A percentile compares a stretch with the other conserved stretches of the same genome.
phyloP scores from a whole-genome alignment of 2,113 vertebrate species.

The Esox niger region DNA sequence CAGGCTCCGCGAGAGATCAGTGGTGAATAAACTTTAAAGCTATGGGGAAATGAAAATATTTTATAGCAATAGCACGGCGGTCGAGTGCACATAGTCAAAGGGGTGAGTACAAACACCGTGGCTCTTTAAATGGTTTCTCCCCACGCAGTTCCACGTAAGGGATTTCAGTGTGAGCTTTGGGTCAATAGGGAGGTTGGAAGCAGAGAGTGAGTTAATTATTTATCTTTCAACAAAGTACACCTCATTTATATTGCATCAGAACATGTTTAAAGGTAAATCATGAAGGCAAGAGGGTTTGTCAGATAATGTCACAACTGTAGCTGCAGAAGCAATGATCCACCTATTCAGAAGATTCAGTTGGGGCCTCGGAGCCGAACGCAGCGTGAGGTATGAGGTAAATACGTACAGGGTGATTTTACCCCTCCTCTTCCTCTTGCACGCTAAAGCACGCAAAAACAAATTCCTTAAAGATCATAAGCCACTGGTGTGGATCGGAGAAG shows the following conservation, averaged over 20 bases:
- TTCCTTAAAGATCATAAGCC: too few relatives aligned
- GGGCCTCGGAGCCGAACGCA: slow-evolving; percentile 2
- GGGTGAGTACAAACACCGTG: background rate
- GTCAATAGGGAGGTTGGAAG: slow-evolving; percentile 61
- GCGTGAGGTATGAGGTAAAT: slow-evolving; percentile 6
- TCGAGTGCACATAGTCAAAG: background rate
- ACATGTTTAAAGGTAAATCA: slow-evolving; percentile 57
- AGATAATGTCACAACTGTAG: slow-evolving; percentile 35
- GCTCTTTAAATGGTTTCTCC: background rate
- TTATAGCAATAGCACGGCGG: background rate
- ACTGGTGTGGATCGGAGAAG: too few relatives aligned
- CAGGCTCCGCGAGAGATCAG: background rate
- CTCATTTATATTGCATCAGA: slow-evolving; percentile 60
- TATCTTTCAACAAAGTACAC: slow-evolving; percentile 62
- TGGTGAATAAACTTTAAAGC: background rate
- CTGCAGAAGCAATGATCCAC: background rate
- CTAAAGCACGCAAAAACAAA: too few relatives aligned
- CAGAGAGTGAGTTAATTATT: slow-evolving; percentile 56
- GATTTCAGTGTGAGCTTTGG: background rate
- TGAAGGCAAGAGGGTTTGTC: slow-evolving; percentile 29
- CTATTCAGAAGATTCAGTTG: slow-evolving; percentile 6
- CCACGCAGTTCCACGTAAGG: background rate
- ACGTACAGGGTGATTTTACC: background rate
- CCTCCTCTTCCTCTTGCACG: background rate
- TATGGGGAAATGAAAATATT: background rate